A percentile compares a stretch with the other conserved stretches of the same genome.
phyloP scores from a whole-genome alignment of 2,888 invertebrate species.

The Epinotia nisella region DNA sequence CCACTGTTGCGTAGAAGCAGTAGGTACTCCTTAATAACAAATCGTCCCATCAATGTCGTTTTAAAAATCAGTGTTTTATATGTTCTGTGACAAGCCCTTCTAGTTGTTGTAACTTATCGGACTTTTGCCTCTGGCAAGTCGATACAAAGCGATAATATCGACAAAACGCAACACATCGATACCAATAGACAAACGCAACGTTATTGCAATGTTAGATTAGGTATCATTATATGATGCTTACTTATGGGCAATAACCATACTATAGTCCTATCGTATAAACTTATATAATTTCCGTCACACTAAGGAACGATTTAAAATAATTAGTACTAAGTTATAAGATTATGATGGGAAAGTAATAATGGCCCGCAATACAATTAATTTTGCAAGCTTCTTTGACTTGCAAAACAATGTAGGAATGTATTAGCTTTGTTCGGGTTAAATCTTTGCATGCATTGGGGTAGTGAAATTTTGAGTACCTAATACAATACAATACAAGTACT shows the following conservation, averaged over 20 bases:
- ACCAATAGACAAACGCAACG: conserved; percentile 13
- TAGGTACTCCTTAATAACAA: background rate
- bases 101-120: conserved; percentile 46
- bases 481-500: no score
- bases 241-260: conserved; percentile 1
- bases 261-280: background rate
- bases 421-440: no score
- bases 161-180: conserved; percentile 19
- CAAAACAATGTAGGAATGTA: no score
- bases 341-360: background rate
- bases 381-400: background rate
- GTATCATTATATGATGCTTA: conserved; percentile 1
- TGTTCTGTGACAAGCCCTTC: conserved; percentile 25
- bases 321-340: no score
- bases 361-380: background rate
- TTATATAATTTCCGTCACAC: background rate
- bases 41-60: no score
- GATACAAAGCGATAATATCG: conserved; percentile 7
- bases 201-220: conserved; percentile 15
- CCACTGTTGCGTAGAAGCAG: no score
- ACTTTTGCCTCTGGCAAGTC: conserved; percentile 14
- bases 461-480: no score
- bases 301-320: background rate
- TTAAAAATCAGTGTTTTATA: no score
- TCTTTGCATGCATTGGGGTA: no score